Evolutionary conservation across 1,140 invertebrate genomes (phyloP), one percentile per base, ranked within the genome.

Genomic region (Trachelipus rathkii): DNA sequence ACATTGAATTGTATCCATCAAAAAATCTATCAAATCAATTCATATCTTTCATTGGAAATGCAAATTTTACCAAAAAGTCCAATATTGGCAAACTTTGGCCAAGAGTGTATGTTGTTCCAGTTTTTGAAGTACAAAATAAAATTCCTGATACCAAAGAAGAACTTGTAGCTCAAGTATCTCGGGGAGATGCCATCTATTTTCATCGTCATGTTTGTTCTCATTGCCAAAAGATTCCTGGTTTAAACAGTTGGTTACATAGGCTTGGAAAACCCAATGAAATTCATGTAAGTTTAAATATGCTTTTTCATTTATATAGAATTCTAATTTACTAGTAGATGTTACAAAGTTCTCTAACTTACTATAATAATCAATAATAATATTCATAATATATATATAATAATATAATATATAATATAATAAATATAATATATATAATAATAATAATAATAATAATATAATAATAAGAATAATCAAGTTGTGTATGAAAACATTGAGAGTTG

Each of bases 1-100:
- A 95, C 84, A 93, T 95, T 79, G 93, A 95, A 84, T 87, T 95
- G 53, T 95, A 95, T 85, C 93, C 94, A 19, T 81, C 81, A 60
- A 23, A 60, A 24, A 77, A 73, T 5, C 53, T 81, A 23, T 78
- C 78, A 2, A 73, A 77, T 15, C 77, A 79, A 44, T 83, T 83
- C 72, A 24, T 83, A 66, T 66, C 19, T 24, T 79, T 83, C 75
- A 76, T 83, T 24, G 23, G 69, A 9, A 44, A 60, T 33, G n/a
- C 66, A 7, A 67, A 45, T 53, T 60, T 67, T 10, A 70, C 43
- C 44, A 60, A 74, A 13, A 77, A 76, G 43, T n/a, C 24, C 46
- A 70, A 53, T 23, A 53, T 74, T n/a, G 50, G 74, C 11, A 33
- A 24, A 33, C 43, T 46, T 53, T 76, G 53, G 50, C 74, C 76